These are phyloP conservation scores for Syngnathus typhle DNA, from an alignment of 2,113 vertebrate genomes.

Conservation along the genomic window DNA sequence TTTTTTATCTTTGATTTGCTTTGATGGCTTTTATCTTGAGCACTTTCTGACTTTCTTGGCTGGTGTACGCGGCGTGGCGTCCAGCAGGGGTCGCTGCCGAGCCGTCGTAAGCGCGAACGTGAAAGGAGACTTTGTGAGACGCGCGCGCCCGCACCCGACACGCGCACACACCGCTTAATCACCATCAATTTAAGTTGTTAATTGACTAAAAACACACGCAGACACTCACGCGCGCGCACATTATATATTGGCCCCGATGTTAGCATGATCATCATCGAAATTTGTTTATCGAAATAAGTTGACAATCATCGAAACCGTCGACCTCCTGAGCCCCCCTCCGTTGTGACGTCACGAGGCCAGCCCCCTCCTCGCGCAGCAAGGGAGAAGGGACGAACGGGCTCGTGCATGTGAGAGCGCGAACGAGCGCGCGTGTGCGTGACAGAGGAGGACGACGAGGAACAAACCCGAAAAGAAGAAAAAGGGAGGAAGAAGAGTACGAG, in stretches of 20 bases:
- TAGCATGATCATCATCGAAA: not conserved
- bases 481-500: not conserved
- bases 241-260: not conserved
- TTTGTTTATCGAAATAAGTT: not conserved
- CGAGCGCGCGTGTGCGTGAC: constrained; percentile 6
- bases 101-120: not conserved
- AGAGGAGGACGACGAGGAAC: not conserved
- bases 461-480: not conserved
- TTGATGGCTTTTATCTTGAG: no score
- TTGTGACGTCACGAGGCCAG: not conserved
- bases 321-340: not conserved
- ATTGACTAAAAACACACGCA: not conserved
- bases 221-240: not conserved
- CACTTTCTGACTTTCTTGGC: no score
- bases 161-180: not conserved
- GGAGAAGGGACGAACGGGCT: not conserved
- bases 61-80: not conserved
- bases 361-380: constrained; percentile 1
- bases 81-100: not conserved
- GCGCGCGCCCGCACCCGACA: not conserved
- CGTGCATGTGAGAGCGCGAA: not conserved
- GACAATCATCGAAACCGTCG: not conserved
- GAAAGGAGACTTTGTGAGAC: constrained; percentile 2
- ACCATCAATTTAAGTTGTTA: not conserved
- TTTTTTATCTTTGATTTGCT: no score